A percentile compares a stretch with the other conserved stretches of the same genome.
Conservation (phyloP, 2,113 vertebrate species). For the Abramis brama region DNA sequence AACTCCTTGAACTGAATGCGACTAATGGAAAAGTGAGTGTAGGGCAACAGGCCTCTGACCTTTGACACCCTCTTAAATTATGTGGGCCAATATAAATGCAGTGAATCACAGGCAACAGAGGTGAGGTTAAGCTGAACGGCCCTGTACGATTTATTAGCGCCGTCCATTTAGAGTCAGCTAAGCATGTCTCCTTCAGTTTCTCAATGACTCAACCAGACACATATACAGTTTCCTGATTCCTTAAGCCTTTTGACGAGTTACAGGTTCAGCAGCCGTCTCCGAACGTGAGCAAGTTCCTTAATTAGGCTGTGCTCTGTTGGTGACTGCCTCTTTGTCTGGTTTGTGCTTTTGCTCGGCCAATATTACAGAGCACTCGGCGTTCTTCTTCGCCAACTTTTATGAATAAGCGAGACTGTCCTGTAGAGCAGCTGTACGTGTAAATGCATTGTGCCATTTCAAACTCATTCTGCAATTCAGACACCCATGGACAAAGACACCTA, state of each 20-base stretch:
- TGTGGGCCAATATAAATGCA: slow-evolving; percentile 42
- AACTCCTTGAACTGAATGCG: neutral
- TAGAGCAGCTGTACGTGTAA: slow-evolving; percentile 35
- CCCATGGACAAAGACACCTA: neutral
- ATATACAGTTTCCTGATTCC: slow-evolving; percentile 28
- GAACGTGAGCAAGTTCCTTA: slow-evolving; percentile 63
- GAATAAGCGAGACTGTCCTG: slow-evolving; percentile 66
- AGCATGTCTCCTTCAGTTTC: slow-evolving; percentile 49
- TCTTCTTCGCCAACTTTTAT: slow-evolving; percentile 53
- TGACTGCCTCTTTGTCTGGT: slow-evolving; percentile 64
- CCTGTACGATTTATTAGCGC: slow-evolving; percentile 28
- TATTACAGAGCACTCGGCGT: slow-evolving; percentile 54
- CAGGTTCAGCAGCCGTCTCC: slow-evolving; percentile 53
- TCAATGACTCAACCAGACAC: slow-evolving; percentile 27
- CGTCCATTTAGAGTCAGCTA: slow-evolving; percentile 41
- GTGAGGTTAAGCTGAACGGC: slow-evolving; percentile 40
- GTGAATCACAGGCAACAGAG: slow-evolving; percentile 35
- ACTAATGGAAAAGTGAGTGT: neutral
- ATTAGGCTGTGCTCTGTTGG: slow-evolving; percentile 67
- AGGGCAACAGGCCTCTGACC: slow-evolving; percentile 16
- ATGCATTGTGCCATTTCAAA: slow-evolving; percentile 9
- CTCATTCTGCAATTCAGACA: neutral
- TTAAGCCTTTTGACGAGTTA: slow-evolving; percentile 33
- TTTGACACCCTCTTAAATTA: slow-evolving; percentile 39
- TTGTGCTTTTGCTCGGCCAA: slow-evolving; percentile 40